A percentile compares a stretch with the other conserved stretches of the same genome.
phyloP scores from a whole-genome alignment of 2,113 vertebrate genomes.

The Uria lomvia region DNA sequence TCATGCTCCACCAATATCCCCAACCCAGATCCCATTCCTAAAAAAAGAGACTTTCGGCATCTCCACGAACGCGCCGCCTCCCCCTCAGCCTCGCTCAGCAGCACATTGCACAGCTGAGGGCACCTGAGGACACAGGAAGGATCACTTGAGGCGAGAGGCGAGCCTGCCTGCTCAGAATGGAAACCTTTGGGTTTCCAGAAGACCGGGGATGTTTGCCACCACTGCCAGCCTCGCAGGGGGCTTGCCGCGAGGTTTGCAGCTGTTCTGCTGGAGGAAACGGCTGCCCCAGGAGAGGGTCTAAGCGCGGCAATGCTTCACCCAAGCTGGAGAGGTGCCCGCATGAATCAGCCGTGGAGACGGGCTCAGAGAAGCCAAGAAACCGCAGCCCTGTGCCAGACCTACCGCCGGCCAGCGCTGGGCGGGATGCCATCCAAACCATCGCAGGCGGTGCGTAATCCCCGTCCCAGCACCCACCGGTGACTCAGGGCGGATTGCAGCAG shows the following conservation, averaged over 20 bases:
- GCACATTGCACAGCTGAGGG: not conserved
- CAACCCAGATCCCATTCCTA: not conserved
- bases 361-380: not conserved
- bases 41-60: not conserved
- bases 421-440: not conserved
- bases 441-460: not conserved
- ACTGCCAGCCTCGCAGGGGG: not conserved
- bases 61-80: not conserved
- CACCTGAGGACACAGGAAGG: not conserved
- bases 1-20: not conserved
- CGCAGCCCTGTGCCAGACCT: not conserved
- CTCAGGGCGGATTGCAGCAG: not conserved
- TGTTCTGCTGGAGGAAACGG: not conserved
- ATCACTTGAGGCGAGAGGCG: not conserved
- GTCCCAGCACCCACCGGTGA: not conserved
- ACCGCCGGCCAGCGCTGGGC: accelerated
- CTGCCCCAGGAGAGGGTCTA: not conserved
- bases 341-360: not conserved
- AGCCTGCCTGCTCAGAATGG: not conserved
- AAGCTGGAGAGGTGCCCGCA: not conserved
- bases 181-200: not conserved
- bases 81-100: not conserved
- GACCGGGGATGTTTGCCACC: accelerated
- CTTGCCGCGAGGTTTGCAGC: not conserved
- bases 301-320: not conserved